Percentiles rank a stretch among this genome's conserved stretches.
Conservation (phyloP, 2,888 invertebrate species). For the Atherix ibis region DNA sequence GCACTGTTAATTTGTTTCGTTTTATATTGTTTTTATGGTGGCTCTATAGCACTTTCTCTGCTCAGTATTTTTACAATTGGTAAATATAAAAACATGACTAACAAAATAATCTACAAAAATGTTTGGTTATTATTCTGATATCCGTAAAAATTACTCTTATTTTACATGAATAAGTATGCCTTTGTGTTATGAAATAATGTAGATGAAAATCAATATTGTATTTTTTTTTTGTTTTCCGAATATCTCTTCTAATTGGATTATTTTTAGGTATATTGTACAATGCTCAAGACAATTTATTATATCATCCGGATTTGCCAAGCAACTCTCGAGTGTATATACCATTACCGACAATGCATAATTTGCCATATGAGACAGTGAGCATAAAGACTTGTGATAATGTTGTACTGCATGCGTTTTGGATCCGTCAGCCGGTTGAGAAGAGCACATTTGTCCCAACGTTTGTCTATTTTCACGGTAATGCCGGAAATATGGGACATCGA, state of each 20-base stretch:
- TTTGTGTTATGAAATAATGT: no score
- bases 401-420: slow-evolving; percentile 65
- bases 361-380: slow-evolving; percentile 73
- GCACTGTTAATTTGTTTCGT: slow-evolving; percentile 58
- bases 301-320: slow-evolving; percentile 77
- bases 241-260: no score
- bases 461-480: slow-evolving; percentile 89
- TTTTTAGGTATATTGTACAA: slow-evolving; percentile 65
- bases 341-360: slow-evolving; percentile 66
- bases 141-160: no score
- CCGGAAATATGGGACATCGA: slow-evolving; percentile 91
- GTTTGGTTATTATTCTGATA: no score
- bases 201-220: no score
- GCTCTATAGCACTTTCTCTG: slow-evolving; percentile 51
- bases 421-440: slow-evolving; percentile 53
- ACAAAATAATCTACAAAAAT: no score
- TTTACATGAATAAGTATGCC: no score
- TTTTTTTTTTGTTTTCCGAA: no score
- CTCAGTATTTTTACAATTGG: slow-evolving; percentile 56
- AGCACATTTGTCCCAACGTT: slow-evolving; percentile 63
- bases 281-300: slow-evolving; percentile 72
- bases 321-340: slow-evolving; percentile 80
- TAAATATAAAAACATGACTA: slow-evolving; percentile 31
- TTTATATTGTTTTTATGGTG: slow-evolving; percentile 72
- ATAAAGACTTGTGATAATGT: slow-evolving; percentile 62